Conservation (phyloP, 2,888 invertebrate genomes). For the Drosophila trichaetosa region DNA sequence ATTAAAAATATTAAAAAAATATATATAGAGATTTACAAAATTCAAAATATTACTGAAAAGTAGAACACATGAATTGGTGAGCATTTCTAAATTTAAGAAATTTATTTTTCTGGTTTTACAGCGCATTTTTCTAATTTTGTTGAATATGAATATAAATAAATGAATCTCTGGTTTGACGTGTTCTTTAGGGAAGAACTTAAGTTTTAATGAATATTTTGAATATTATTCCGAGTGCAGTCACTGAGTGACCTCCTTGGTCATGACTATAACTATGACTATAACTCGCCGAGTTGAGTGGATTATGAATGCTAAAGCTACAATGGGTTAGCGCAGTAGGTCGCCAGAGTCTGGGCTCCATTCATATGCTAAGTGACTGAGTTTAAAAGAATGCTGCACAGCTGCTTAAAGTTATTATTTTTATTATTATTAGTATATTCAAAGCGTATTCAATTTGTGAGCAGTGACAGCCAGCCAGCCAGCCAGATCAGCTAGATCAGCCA, state of each 20-base stretch:
- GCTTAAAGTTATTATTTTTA: slow-evolving; percentile 1
- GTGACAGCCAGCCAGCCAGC: slow-evolving; percentile 7
- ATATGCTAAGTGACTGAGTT: slow-evolving; percentile 23
- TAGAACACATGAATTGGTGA: background rate
- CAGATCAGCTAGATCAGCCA: background rate
- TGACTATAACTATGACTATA: background rate
- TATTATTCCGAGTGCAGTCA: background rate
- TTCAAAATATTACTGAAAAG: background rate
- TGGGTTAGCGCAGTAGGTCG: slow-evolving; percentile 15
- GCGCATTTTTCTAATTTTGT: too few species aligned
- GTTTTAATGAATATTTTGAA: background rate
- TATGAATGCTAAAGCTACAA: slow-evolving; percentile 1
- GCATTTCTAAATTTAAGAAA: background rate
- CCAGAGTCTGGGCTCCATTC: background rate
- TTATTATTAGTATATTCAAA: slow-evolving; percentile 14
- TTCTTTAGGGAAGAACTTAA: background rate
- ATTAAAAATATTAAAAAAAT: background rate
- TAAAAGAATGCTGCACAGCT: slow-evolving; percentile 14
- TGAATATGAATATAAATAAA: too few species aligned
- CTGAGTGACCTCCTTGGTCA: slow-evolving; percentile 44
- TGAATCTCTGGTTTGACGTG: background rate
- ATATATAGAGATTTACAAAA: background rate
- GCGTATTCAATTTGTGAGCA: slow-evolving; percentile 14
- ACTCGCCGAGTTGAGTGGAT: background rate
- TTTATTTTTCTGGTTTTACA: too few species aligned